Evolutionary conservation across 1,140 invertebrate species (phyloP), one percentile per base, ranked within the genome.

Genomic region (Nasonia giraulti): DNA sequence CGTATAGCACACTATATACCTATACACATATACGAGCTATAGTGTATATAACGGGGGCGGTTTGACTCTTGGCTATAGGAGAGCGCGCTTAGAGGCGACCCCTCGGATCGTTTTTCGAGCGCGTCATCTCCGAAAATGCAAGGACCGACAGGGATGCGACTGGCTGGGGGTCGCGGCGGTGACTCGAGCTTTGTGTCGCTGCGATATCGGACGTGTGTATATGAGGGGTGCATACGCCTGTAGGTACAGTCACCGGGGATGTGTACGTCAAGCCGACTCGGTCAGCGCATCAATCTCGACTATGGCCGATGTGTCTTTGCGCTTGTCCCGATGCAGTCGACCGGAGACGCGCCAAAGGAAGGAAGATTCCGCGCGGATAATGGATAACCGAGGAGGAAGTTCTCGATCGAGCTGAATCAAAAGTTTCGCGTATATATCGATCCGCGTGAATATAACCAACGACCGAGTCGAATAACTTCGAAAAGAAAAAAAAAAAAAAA

Each of bases 201-300:
- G 11, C 17, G 11, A 17, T 17, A 50, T 50, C 40, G 40, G 40
- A 50, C 47, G 47, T 50, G 14, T 5, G 10, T 44, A 50, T 50
- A 50, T 3, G 55, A 62, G 17, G 55, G 55, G 55, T 62, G 55
- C 55, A 62, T 62, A 62, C 20, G 17, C n/a, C 55, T 14, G 8
- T 62, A 62, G 20, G 55, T 62, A 62, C 17, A 20, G 20, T 62
- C 55, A 62, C 55, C 55, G 55, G 20, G 55, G 55, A 62, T 62
- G 27, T 27, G 27, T 27, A 14, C 7, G 55, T 62, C 55, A 62
- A n/a, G 55, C 55, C 55, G 55, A 62, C 68, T 81, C 80, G 20
- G 31, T 74, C 27, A 23, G 27, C 44, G 37, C 68, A 81, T 81
- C 69, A 74, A 82, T 81, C 80, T 81, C 44, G 23, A 1, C 40